These are phyloP conservation scores for Maccullochella peelii DNA, from an alignment of 2,113 vertebrate species.

Conservation along the genomic window DNA sequence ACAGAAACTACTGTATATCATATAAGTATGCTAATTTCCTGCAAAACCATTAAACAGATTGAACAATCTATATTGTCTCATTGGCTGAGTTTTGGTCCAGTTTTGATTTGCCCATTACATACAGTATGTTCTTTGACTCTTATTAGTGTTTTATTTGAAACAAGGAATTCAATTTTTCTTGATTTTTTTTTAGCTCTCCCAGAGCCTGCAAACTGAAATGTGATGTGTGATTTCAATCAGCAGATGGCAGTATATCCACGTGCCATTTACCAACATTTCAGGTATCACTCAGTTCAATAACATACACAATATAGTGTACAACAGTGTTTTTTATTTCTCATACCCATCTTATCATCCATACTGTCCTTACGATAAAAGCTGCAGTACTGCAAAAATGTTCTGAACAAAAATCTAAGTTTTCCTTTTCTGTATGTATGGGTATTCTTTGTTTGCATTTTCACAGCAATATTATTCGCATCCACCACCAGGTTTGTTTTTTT, in stretches of 20 bases:
- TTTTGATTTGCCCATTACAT: background rate
- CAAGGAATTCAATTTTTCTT: background rate
- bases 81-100: background rate
- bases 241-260: constrained; percentile 63
- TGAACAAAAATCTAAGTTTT: background rate
- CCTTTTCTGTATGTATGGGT: background rate
- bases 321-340: background rate
- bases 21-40: constrained; percentile 34
- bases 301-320: no score
- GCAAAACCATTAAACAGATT: constrained; percentile 65
- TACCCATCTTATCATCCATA: background rate
- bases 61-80: constrained; percentile 8
- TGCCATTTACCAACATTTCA: background rate
- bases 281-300: background rate
- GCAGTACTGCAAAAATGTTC: background rate
- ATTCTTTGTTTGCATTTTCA: background rate
- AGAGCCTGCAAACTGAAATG: background rate
- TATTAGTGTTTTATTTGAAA: background rate
- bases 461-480: background rate
- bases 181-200: no score
- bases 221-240: constrained; percentile 32
- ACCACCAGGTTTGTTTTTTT: background rate
- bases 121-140: background rate
- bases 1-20: constrained; percentile 22
- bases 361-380: background rate